Conservation (phyloP, 37 sponge, comb jelly and placozoan species). For the Theonella swinhoei region DNA sequence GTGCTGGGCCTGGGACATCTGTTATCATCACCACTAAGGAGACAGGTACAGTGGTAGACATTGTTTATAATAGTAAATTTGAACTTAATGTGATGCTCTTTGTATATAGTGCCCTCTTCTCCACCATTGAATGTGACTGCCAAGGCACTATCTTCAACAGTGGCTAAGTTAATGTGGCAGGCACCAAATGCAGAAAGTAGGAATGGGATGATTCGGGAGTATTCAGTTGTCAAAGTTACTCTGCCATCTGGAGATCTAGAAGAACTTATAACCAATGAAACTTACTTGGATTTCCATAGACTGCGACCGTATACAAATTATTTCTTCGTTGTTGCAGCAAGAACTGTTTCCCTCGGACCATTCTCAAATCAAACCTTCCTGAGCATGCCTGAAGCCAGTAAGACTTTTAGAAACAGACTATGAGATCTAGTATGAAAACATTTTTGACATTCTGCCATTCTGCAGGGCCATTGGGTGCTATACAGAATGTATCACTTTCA, state of each 20-base stretch:
- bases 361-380: neutral
- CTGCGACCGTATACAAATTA: neutral
- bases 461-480: neutral
- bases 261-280: neutral
- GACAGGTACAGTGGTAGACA: conserved; percentile 2
- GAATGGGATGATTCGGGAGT: neutral
- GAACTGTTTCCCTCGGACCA: neutral
- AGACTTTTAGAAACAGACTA: neutral
- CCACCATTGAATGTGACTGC: conserved; percentile 26
- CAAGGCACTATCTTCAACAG: conserved; percentile 5
- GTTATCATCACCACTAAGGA: neutral
- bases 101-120: conserved; percentile 41
- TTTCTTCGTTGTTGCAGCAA: neutral
- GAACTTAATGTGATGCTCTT: neutral
- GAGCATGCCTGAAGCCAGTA: neutral
- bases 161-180: conserved; percentile 30
- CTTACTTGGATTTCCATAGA: neutral
- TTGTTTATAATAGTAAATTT: neutral
- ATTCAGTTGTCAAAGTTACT: neutral
- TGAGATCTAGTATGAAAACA: neutral
- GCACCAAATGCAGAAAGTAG: conserved; percentile 12
- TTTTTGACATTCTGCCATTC: neutral
- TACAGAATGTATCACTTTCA: neutral
- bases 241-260: neutral
- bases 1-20: neutral